phyloP scores from a whole-genome alignment of 2,797 vertebrate species.

The Betta splendens region DNA sequence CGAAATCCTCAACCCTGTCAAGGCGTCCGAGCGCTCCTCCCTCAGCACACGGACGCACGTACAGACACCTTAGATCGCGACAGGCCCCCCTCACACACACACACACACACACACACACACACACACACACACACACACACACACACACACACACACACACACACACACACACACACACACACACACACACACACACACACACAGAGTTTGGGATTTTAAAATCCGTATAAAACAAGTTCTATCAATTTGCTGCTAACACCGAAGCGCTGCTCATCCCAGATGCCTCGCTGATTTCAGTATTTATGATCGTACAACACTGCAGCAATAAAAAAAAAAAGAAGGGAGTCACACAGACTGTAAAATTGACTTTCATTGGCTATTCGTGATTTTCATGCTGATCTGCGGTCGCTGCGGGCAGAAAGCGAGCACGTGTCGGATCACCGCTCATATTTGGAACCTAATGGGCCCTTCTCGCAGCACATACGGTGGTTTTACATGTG shows the following conservation, averaged over 20 bases:
- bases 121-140: background rate
- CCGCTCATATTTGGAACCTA: constrained; percentile 16
- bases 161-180: constrained; percentile 2
- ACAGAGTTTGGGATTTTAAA: constrained; percentile 11
- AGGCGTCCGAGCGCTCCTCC: constrained; percentile 67
- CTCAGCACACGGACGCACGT: constrained; percentile 19
- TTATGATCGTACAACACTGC: constrained; percentile 11
- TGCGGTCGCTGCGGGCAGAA: background rate
- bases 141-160: constrained; percentile 8
- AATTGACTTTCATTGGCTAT: background rate
- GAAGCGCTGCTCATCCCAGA: constrained; percentile 26
- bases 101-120: background rate
- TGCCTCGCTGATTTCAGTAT: constrained; percentile 11
- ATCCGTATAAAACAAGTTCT: constrained; percentile 7
- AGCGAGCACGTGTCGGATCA: constrained; percentile 14
- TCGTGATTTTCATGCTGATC: background rate
- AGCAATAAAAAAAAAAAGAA: background rate
- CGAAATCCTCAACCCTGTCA: constrained; percentile 64
- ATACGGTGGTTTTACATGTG: background rate
- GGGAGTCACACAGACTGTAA: constrained; percentile 1
- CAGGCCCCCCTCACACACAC: constrained; percentile 24
- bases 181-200: background rate
- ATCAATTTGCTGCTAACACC: constrained; percentile 20
- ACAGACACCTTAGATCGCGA: constrained; percentile 35
- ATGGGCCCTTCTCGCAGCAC: constrained; percentile 8